Conservation (phyloP, 2,113 vertebrate species). For the Martes martes region DNA sequence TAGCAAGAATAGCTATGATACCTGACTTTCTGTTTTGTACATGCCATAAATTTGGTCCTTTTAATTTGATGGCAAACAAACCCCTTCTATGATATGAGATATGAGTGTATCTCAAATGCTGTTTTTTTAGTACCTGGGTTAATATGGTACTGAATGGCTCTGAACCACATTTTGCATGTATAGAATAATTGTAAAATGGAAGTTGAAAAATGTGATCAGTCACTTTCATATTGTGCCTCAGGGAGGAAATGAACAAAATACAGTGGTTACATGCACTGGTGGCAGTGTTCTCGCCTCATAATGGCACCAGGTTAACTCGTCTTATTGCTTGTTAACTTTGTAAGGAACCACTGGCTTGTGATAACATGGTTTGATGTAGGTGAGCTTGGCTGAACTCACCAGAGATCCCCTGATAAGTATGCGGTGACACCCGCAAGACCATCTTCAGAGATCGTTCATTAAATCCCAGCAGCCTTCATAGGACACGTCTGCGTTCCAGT, state of each 20-base stretch:
- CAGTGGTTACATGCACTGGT: conserved; percentile 76
- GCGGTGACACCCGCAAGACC: neutral
- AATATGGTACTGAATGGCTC: conserved; percentile 54
- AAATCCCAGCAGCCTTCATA: neutral
- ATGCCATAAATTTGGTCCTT: conserved; percentile 26
- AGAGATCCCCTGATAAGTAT: conserved; percentile 64
- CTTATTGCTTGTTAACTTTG: conserved; percentile 81
- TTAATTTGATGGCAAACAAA: neutral
- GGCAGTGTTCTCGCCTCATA: conserved; percentile 73
- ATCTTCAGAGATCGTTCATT: neutral
- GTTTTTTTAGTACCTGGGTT: conserved; percentile 60
- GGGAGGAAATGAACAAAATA: conserved; percentile 81
- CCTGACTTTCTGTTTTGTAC: neutral
- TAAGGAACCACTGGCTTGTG: conserved; percentile 79
- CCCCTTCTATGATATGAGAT: conserved; percentile 40
- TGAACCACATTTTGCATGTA: conserved; percentile 67
- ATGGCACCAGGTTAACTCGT: conserved; percentile 76
- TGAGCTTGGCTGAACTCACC: conserved; percentile 67
- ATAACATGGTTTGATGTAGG: conserved; percentile 77
- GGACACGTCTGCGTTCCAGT: neutral
- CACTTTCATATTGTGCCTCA: conserved; percentile 74
- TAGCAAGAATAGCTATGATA: neutral
- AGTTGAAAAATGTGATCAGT: conserved; percentile 75
- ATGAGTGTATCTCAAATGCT: conserved; percentile 1
- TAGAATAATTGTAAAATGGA: conserved; percentile 75